Conservation (phyloP, 2,113 vertebrate species). For the Lophura nycthemera region DNA sequence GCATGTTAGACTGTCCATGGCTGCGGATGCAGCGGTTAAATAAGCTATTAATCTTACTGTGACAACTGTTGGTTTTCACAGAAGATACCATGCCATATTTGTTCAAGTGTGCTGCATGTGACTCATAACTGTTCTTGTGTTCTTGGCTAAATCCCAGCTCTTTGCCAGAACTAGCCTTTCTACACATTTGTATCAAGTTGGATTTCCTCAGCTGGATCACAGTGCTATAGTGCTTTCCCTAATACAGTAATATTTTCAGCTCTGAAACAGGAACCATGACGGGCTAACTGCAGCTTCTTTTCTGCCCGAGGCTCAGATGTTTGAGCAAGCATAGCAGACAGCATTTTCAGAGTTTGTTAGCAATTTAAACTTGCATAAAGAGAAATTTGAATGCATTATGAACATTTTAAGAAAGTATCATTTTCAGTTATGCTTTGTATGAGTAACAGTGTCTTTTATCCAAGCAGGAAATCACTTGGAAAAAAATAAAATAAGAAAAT, state of each 20-base stretch:
- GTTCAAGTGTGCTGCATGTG: constrained; percentile 78
- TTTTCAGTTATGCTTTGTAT: background rate
- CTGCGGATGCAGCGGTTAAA: constrained; percentile 50
- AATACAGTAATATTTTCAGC: constrained; percentile 80
- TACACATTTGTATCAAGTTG: constrained; percentile 74
- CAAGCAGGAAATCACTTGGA: background rate
- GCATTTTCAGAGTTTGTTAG: background rate
- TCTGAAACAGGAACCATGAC: constrained; percentile 50
- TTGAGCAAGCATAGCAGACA: constrained; percentile 10
- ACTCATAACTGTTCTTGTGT: constrained; percentile 76
- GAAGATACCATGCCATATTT: constrained; percentile 84
- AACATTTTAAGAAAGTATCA: background rate
- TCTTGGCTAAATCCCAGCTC: constrained; percentile 71
- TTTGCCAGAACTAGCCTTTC: constrained; percentile 74
- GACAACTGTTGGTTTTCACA: constrained; percentile 59
- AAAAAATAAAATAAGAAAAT: background rate
- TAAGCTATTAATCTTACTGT: constrained; percentile 67
- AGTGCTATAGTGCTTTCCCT: constrained; percentile 75
- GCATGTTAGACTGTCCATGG: background rate
- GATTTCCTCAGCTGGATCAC: constrained; percentile 66
- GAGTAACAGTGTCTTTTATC: background rate
- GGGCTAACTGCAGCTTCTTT: background rate
- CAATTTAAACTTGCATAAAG: constrained; percentile 42
- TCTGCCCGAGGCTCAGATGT: background rate
- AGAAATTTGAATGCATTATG: background rate